Evolutionary conservation across 2,888 invertebrate genomes (phyloP).

Genomic region (Macropis europaea): DNA sequence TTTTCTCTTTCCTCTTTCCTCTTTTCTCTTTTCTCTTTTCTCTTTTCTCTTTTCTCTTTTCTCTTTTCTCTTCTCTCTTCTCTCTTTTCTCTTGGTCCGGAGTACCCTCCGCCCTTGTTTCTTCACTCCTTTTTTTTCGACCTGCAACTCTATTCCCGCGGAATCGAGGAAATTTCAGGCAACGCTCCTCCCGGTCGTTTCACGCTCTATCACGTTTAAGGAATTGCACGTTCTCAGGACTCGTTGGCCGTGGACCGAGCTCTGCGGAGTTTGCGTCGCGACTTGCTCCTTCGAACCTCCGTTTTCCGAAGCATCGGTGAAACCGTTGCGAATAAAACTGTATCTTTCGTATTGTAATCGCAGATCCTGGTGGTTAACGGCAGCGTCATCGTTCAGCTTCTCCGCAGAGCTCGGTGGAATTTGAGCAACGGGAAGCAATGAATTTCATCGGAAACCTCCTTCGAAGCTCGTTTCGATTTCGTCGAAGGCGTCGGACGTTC

Average conservation of each 20-base stretch:
- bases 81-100: not conserved
- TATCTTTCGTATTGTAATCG: no score
- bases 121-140: constrained; percentile 9
- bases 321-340: no score
- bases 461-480: not conserved
- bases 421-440: no score
- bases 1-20: constrained; percentile 19
- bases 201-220: constrained; percentile 21
- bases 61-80: constrained; percentile 5
- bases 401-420: no score
- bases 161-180: constrained; percentile 9
- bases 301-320: constrained; percentile 50
- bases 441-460: not conserved
- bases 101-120: constrained; percentile 12
- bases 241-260: no score
- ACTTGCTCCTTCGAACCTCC: constrained; percentile 29
- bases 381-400: no score
- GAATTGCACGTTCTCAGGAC: not conserved
- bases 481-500: not conserved
- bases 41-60: constrained; percentile 13
- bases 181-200: constrained; percentile 21
- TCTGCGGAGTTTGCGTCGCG: no score
- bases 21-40: constrained; percentile 19
- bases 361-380: no score
- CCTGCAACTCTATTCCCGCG: constrained; percentile 32